A percentile compares a stretch with the other conserved stretches of the same genome.
Conservation (phyloP, 2,113 vertebrate species). For the Apistogramma diplotaenia region DNA sequence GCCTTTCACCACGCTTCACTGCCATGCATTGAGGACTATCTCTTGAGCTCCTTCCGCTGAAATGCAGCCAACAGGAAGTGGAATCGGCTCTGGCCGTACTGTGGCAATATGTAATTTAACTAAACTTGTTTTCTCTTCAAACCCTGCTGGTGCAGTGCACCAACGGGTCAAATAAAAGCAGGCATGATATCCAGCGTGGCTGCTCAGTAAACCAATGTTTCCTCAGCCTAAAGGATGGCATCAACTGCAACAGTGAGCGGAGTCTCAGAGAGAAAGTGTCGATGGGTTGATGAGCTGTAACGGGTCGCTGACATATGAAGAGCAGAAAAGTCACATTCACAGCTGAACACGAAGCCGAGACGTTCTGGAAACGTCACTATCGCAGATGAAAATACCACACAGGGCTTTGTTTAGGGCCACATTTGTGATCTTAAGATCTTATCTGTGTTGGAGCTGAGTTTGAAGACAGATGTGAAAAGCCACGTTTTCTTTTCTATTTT, state of each 20-base stretch:
- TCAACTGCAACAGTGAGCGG: background rate
- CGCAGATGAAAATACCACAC: background rate
- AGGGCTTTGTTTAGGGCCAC: conserved; percentile 7
- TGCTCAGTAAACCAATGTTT: background rate
- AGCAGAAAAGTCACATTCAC: conserved; percentile 17
- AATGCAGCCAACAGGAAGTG: background rate
- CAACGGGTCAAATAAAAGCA: background rate
- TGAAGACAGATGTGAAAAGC: conserved; percentile 62
- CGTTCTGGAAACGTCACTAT: background rate
- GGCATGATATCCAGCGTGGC: background rate
- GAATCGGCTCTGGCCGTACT: background rate
- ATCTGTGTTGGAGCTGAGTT: conserved; percentile 7
- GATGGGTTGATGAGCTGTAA: background rate
- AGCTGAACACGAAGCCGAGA: background rate
- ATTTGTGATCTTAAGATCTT: conserved; percentile 31
- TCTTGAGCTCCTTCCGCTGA: background rate
- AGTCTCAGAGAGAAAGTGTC: background rate
- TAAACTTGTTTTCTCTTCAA: background rate
- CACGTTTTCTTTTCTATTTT: conserved; percentile 46
- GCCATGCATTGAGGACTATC: background rate
- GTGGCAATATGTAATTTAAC: background rate
- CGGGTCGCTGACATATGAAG: conserved; percentile 11
- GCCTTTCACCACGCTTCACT: background rate
- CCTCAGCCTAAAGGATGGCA: background rate
- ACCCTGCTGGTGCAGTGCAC: background rate